Percentiles rank a stretch among this genome's conserved stretches.
Evolutionary conservation across 2,113 vertebrate genomes (phyloP).

Genomic region (Lamprologus callipterus): DNA sequence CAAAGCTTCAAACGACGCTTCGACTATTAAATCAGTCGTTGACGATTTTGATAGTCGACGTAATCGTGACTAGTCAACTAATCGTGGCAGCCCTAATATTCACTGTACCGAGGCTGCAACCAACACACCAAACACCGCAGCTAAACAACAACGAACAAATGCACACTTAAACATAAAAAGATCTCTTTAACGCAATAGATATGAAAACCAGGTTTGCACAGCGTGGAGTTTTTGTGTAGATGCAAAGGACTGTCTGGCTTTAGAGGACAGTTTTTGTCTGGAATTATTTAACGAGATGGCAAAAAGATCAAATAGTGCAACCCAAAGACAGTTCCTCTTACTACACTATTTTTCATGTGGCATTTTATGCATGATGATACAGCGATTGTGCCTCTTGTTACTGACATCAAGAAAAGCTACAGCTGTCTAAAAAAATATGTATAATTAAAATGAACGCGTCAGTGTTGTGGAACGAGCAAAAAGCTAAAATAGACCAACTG

Average conservation of each 20-base stretch:
- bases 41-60: no score
- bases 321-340: accelerated
- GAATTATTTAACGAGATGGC: not conserved
- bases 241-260: not conserved
- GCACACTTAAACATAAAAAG: not conserved
- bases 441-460: not conserved
- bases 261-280: no score
- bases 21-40: no score
- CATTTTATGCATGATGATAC: not conserved
- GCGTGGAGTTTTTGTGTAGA: not conserved
- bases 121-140: not conserved
- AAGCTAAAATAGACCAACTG: not conserved
- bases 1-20: no score
- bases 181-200: not conserved
- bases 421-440: not conserved
- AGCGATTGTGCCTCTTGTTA: not conserved
- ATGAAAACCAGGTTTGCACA: not conserved
- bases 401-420: not conserved
- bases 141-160: accelerated
- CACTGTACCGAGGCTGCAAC: not conserved
- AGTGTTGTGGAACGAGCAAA: accelerated
- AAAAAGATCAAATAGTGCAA: not conserved
- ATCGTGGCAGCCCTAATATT: not conserved
- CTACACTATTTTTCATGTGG: not conserved
- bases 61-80: no score